phyloP scores from a whole-genome alignment of 2,797 vertebrate species.

The Alosa sapidissima region DNA sequence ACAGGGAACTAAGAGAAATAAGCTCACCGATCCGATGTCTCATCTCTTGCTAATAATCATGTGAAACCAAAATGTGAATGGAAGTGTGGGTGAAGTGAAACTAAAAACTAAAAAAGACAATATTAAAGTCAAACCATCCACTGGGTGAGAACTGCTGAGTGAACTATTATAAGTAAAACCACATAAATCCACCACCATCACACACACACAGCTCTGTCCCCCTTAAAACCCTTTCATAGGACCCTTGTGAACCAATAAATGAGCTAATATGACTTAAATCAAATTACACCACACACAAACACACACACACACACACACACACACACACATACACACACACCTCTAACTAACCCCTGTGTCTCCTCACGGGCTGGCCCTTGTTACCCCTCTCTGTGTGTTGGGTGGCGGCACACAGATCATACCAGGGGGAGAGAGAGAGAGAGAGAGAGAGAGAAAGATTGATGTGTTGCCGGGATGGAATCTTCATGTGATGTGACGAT shows the following conservation, averaged over 20 bases:
- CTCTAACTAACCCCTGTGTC: background rate
- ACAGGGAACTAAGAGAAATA: background rate
- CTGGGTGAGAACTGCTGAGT: background rate
- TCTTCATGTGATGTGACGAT: slow-evolving; percentile 70
- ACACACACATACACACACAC: slow-evolving; percentile 20
- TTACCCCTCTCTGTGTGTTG: no score
- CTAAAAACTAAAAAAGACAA: background rate
- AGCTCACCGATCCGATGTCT: background rate
- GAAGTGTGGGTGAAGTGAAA: background rate
- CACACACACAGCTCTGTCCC: background rate
- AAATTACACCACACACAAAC: slow-evolving; percentile 5
- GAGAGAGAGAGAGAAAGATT: background rate
- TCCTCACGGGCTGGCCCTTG: no score
- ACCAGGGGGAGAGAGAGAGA: background rate
- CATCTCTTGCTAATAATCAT: background rate
- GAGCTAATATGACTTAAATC: no score
- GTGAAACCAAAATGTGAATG: background rate
- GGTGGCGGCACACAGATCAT: background rate
- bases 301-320: slow-evolving; percentile 13
- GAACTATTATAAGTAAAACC: background rate
- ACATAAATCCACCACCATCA: background rate
- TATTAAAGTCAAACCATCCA: background rate
- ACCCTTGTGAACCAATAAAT: no score
- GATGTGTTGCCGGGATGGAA: slow-evolving; percentile 51
- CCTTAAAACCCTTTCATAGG: background rate